Percentiles rank a stretch among this genome's conserved stretches.
Evolutionary conservation across 2,113 vertebrate species (phyloP).

Genomic region (Megaptera novaeangliae): DNA sequence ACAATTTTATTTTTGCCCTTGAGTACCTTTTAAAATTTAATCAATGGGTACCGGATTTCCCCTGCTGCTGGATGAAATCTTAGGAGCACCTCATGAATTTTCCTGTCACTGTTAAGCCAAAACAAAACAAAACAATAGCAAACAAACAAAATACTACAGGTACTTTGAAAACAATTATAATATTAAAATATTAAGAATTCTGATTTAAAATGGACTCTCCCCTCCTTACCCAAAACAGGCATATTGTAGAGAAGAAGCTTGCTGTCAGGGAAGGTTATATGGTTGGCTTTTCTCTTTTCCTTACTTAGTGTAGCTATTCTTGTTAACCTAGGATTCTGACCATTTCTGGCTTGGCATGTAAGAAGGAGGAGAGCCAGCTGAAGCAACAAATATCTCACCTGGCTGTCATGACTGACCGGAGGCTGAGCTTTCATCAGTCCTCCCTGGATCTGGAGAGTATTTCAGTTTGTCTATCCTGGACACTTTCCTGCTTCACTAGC

Average conservation of each 20-base stretch:
- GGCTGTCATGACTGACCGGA: neutral
- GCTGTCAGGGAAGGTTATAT: neutral
- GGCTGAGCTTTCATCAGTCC: neutral
- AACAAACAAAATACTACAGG: neutral
- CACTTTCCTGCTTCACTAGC: neutral
- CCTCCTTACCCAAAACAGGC: neutral
- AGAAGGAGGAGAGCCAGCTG: neutral
- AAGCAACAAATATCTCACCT: neutral
- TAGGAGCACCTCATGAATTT: neutral
- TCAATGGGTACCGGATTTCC: neutral
- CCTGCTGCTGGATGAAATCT: neutral
- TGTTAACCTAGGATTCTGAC: neutral
- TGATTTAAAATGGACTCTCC: neutral
- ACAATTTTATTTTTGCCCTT: neutral
- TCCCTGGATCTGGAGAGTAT: rapidly evolving
- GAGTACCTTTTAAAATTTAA: neutral
- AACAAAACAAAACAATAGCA: neutral
- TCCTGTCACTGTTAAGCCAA: neutral
- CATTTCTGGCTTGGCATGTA: neutral
- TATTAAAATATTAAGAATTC: neutral
- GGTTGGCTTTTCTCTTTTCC: neutral
- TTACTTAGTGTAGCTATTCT: neutral
- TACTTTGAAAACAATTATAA: neutral
- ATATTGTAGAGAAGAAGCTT: neutral
- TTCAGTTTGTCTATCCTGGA: neutral